A percentile compares a stretch with the other conserved stretches of the same genome.
These are phyloP conservation scores for Pyrrhosoma nymphula DNA, from an alignment of 2,888 invertebrate species.

Conservation along the genomic window DNA sequence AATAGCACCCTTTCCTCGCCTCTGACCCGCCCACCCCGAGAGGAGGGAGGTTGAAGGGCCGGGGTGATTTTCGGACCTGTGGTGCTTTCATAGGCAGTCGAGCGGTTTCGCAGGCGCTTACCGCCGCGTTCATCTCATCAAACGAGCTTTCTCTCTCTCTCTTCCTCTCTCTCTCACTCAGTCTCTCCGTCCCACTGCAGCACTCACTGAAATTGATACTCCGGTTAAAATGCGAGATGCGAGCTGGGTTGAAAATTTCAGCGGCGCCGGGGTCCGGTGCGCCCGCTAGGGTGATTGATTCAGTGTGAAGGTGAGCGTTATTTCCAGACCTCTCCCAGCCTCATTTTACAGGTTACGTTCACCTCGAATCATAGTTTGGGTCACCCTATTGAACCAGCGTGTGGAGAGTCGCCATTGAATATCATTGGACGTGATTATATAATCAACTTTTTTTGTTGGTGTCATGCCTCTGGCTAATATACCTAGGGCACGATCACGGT, in stretches of 20 bases:
- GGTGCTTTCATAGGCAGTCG: background rate
- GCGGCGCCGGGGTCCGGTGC: background rate
- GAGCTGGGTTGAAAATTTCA: background rate
- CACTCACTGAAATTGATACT: conserved; percentile 36
- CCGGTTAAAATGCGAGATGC: background rate
- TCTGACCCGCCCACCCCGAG: background rate
- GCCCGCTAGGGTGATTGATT: background rate
- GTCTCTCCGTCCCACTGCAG: background rate
- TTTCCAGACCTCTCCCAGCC: background rate
- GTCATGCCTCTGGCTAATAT: too few relatives aligned
- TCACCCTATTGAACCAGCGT: too few relatives aligned
- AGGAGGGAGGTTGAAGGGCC: background rate
- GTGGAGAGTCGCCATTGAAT: too few relatives aligned
- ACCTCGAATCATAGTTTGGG: background rate
- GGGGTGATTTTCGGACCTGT: background rate
- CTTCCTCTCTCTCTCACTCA: too few relatives aligned
- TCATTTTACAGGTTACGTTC: too few relatives aligned
- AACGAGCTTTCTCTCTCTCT: background rate
- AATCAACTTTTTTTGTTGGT: too few relatives aligned
- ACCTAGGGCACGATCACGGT: too few relatives aligned
- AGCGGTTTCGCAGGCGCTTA: background rate
- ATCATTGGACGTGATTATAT: too few relatives aligned
- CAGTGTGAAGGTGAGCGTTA: background rate
- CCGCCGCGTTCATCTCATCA: background rate
- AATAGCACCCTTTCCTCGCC: background rate